Percentiles rank a stretch among this genome's conserved stretches.
Conservation (phyloP, 2,113 vertebrate species). For the Otocyon megalotis region DNA sequence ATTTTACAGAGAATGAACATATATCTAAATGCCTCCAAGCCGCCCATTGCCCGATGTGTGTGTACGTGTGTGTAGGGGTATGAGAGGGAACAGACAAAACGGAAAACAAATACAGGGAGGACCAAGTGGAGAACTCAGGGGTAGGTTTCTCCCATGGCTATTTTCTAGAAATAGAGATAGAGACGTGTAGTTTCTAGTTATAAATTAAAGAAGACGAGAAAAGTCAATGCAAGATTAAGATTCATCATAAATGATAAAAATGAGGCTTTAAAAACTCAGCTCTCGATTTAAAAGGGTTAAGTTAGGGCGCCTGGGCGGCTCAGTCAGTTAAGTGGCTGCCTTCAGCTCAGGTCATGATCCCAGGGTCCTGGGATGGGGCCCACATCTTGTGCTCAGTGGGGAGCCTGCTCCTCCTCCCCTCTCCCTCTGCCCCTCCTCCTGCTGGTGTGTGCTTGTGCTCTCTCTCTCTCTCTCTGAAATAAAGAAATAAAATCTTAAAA, state of each 20-base stretch:
- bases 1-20: conserved; percentile 13
- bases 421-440: no score
- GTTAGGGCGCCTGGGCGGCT: neutral
- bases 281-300: conserved; percentile 27
- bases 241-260: conserved; percentile 6
- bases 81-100: neutral
- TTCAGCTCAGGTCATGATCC: no score
- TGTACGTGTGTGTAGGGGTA: neutral
- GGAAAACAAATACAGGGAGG: neutral
- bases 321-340: no score
- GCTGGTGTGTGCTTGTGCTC: no score
- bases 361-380: no score
- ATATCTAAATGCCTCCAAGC: neutral
- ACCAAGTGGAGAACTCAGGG: neutral
- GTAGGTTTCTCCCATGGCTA: neutral
- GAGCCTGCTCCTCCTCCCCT: no score
- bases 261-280: conserved; percentile 57
- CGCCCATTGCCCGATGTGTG: neutral
- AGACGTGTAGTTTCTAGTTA: neutral
- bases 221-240: conserved; percentile 26
- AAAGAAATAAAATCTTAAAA: no score
- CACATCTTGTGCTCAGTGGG: no score
- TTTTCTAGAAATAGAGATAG: conserved; percentile 34
- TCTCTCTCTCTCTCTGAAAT: no score
- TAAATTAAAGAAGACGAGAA: conserved; percentile 30